Conservation (phyloP, 2,113 vertebrate genomes). For the Callospermophilus lateralis region DNA sequence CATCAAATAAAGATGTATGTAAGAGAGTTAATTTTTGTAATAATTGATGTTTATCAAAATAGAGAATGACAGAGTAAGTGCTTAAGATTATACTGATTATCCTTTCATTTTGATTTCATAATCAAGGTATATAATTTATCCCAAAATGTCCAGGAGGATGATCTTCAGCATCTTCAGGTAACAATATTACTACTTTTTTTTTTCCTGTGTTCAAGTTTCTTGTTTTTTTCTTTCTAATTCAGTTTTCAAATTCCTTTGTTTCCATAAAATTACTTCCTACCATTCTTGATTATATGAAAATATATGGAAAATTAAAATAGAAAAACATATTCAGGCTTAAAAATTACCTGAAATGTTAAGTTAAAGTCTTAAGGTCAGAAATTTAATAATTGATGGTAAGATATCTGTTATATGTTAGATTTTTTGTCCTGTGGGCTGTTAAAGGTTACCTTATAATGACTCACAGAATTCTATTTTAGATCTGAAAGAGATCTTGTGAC, state of each 20-base stretch:
- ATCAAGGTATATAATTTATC: slow-evolving; percentile 95
- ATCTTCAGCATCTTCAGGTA: slow-evolving; percentile 96
- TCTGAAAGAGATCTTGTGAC: slow-evolving; percentile 24
- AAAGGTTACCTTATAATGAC: background rate
- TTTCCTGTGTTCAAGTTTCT: background rate
- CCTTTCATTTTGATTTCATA: slow-evolving; percentile 51
- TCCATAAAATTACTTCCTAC: background rate
- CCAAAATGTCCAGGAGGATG: slow-evolving; percentile 95
- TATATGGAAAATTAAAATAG: background rate
- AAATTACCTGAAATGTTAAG: slow-evolving; percentile 14
- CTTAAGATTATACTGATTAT: background rate
- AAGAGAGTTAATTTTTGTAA: slow-evolving; percentile 31
- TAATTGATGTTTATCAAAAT: slow-evolving; percentile 17
- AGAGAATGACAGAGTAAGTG: slow-evolving; percentile 6
- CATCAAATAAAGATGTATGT: background rate
- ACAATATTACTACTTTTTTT: background rate
- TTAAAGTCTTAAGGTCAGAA: background rate
- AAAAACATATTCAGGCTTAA: slow-evolving; percentile 27
- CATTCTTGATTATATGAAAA: background rate
- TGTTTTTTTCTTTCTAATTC: slow-evolving; percentile 20
- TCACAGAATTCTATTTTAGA: slow-evolving; percentile 46
- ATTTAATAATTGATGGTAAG: background rate
- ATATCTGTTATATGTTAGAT: background rate
- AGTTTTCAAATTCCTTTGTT: slow-evolving; percentile 55
- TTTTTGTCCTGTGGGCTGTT: background rate